phyloP scores from a whole-genome alignment of 2,888 invertebrate genomes.

The Eurois occulta region DNA sequence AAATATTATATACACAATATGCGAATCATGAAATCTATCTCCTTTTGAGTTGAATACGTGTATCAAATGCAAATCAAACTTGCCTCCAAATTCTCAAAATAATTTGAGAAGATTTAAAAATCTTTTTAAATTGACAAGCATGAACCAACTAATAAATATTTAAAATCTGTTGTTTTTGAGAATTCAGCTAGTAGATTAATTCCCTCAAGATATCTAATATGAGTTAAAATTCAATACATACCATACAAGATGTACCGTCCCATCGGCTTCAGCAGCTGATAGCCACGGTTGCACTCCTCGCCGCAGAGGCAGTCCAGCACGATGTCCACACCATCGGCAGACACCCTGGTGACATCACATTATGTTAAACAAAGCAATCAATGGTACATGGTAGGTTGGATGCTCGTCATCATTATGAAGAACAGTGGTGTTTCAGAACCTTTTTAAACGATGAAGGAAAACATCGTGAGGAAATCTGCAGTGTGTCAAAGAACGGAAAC shows the following conservation, averaged over 20 bases:
- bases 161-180: background rate
- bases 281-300: slow-evolving; percentile 96
- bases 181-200: background rate
- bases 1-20: background rate
- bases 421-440: background rate
- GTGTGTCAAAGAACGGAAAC: background rate
- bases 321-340: slow-evolving; percentile 95
- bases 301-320: slow-evolving; percentile 97
- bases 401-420: background rate
- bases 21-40: background rate
- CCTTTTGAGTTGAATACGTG: background rate
- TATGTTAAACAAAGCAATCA: slow-evolving; percentile 17
- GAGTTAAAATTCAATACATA: slow-evolving; percentile 73
- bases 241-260: slow-evolving; percentile 97
- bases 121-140: background rate
- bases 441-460: background rate
- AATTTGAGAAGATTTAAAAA: background rate
- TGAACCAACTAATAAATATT: background rate
- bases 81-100: background rate
- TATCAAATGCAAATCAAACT: background rate
- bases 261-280: slow-evolving; percentile 95
- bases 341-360: slow-evolving; percentile 87
- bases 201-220: background rate
- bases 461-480: background rate
- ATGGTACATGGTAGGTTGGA: background rate